Evolutionary conservation across 2,113 vertebrate genomes (phyloP).

Genomic region (Passer domesticus): DNA sequence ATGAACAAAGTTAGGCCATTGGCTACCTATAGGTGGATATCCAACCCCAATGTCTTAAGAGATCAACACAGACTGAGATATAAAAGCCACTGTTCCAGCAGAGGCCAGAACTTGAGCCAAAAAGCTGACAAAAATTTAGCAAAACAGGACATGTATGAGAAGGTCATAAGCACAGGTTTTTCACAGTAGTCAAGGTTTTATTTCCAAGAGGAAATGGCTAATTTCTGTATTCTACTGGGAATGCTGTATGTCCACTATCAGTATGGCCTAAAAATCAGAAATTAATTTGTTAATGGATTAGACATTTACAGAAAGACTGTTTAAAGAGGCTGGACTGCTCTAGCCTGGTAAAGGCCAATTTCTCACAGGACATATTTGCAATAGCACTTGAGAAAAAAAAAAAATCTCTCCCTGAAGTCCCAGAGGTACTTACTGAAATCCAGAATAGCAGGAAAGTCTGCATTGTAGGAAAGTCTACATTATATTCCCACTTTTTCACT

Average conservation of each 20-base stretch:
- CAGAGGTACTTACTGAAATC: constrained; percentile 20
- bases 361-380: background rate
- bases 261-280: constrained; percentile 19
- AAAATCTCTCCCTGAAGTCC: background rate
- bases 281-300: constrained; percentile 44
- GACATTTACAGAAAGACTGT: constrained; percentile 18
- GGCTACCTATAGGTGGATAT: background rate
- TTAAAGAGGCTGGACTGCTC: constrained; percentile 12
- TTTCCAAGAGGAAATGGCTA: background rate
- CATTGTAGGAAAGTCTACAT: background rate
- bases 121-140: background rate
- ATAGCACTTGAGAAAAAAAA: constrained; percentile 4
- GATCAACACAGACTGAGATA: background rate
- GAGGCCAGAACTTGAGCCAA: background rate
- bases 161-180: background rate
- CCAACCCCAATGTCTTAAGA: background rate
- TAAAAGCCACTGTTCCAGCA: background rate
- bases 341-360: constrained; percentile 19
- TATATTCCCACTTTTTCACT: background rate
- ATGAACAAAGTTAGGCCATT: background rate
- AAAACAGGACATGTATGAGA: background rate
- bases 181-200: background rate
- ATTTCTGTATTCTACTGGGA: background rate
- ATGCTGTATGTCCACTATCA: background rate
- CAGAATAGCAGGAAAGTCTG: background rate